A percentile compares a stretch with the other conserved stretches of the same genome.
Evolutionary conservation across 1,140 invertebrate genomes (phyloP).

Genomic region (Chlorops oryzae): DNA sequence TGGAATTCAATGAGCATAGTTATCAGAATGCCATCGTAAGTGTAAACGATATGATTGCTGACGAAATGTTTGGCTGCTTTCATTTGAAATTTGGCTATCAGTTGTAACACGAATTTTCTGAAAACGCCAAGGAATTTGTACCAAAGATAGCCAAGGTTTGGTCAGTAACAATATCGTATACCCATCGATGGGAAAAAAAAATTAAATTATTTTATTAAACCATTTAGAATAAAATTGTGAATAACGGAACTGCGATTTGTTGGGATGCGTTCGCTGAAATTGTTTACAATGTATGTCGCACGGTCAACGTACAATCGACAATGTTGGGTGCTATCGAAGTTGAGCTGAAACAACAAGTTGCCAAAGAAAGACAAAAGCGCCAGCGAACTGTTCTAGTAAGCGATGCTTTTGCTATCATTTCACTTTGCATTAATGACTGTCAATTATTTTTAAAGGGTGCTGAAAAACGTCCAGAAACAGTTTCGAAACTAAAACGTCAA

Average conservation of each 20-base stretch:
- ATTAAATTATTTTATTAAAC: neutral
- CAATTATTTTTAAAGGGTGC: conserved; percentile 1
- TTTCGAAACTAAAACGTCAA: conserved; percentile 12
- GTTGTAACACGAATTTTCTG: no score
- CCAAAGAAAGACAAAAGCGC: conserved; percentile 11
- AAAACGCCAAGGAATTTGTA: no score
- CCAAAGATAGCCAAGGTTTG: no score
- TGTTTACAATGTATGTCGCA: neutral
- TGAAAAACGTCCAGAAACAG: conserved; percentile 14
- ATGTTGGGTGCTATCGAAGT: conserved; percentile 20
- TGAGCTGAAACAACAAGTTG: conserved; percentile 7
- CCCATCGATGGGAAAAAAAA: neutral
- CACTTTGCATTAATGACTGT: conserved; percentile 6
- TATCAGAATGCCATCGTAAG: conserved; percentile 17
- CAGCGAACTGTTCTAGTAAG: conserved; percentile 3
- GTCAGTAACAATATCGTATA: neutral
- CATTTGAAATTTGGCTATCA: no score
- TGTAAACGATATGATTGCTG: neutral
- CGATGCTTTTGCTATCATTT: conserved; percentile 2
- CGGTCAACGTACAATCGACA: conserved; percentile 1
- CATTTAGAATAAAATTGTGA: conserved; percentile 11
- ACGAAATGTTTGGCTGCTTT: no score
- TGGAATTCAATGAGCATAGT: conserved; percentile 16
- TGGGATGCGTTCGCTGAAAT: conserved; percentile 12
- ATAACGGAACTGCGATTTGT: conserved; percentile 4